Evolutionary conservation across 1,140 invertebrate genomes (phyloP), one percentile per base, ranked within the genome.

Genomic region (Diorhabda sublineata): DNA sequence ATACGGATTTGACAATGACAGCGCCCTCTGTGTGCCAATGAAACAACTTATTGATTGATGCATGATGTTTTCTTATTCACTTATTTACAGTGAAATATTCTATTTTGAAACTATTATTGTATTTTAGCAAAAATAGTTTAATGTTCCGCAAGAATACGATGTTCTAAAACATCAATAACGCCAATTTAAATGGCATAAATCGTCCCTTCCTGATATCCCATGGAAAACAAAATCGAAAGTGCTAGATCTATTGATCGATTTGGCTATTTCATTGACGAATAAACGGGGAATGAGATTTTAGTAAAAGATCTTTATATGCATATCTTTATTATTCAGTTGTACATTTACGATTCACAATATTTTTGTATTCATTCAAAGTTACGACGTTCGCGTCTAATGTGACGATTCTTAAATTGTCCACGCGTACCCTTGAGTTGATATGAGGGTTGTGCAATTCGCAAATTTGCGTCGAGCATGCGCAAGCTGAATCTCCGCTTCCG

Each of bases 401-500:
- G 2, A 68, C 74, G 67, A 78, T 68, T 42, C 65, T 70, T 7
- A 78, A 64, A 70, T 75, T 73, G 5, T 45, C 62, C 41, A 61
- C 74, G 44, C 59, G 65, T 43, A 76, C 71, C 45, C 63, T 65
- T 6, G 64, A 60, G 64, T 88, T 88, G 43, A 88, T 87, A 66
- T 82, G 78, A 3, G 84, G 78, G 71, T 87, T 88, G 72, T 88
- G 86, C 3, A 88, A 74, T 76, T 88, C 87, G 0, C 85, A 71
- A 47, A 88, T 82, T 64, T 87, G 83, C 0, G 81, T 84, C 42
- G 86, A 87, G 67, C 83, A 85, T 0, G 85, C 89, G 0, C 88
- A 87, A 0, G 89, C 88, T 0, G 89, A 83, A 74, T 90, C 88
- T 0, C 88, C 87, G 3, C 87, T 84, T 1, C 78, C 72, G 0